Conservation (phyloP, 2,797 vertebrate species). For the Neostethus bicornis region DNA sequence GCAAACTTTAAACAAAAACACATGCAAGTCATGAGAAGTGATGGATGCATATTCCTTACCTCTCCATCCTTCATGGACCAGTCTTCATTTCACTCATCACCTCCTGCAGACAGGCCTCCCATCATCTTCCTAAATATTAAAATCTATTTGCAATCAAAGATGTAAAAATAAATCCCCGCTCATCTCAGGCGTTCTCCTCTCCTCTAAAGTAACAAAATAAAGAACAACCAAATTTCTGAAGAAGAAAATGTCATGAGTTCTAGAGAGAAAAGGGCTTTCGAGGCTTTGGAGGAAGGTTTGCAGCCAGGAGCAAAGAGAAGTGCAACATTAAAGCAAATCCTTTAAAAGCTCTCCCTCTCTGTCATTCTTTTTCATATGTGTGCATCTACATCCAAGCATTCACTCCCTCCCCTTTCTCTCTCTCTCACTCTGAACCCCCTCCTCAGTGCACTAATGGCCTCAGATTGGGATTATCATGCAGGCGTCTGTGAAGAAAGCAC, state of each 20-base stretch:
- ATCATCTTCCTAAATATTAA: slow-evolving; percentile 53
- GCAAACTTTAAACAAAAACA: neutral
- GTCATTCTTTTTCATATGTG: slow-evolving; percentile 50
- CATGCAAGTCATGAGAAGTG: neutral
- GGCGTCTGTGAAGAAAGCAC: slow-evolving; percentile 78
- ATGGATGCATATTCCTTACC: slow-evolving; percentile 56
- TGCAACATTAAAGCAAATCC: slow-evolving; percentile 80
- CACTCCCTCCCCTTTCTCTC: slow-evolving; percentile 36
- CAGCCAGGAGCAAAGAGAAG: slow-evolving; percentile 61
- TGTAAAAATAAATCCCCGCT: slow-evolving; percentile 61
- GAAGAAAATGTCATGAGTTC: slow-evolving; percentile 17
- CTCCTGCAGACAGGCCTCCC: slow-evolving; percentile 38
- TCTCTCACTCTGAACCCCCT: slow-evolving; percentile 53
- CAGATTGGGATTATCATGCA: slow-evolving; percentile 85
- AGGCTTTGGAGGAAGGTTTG: slow-evolving; percentile 45
- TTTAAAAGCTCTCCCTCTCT: slow-evolving; percentile 75
- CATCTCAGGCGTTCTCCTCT: slow-evolving; percentile 57
- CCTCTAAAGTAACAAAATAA: slow-evolving; percentile 39
- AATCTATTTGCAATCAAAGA: slow-evolving; percentile 45
- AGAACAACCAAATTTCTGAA: slow-evolving; percentile 20
- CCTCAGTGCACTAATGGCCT: slow-evolving; percentile 77
- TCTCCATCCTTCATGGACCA: slow-evolving; percentile 66
- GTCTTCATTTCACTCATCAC: slow-evolving; percentile 55
- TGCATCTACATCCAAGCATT: slow-evolving; percentile 54
- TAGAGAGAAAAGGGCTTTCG: slow-evolving; percentile 39